Conservation (phyloP, 2,113 vertebrate genomes). For the Leptobrachium ailaonicum region DNA sequence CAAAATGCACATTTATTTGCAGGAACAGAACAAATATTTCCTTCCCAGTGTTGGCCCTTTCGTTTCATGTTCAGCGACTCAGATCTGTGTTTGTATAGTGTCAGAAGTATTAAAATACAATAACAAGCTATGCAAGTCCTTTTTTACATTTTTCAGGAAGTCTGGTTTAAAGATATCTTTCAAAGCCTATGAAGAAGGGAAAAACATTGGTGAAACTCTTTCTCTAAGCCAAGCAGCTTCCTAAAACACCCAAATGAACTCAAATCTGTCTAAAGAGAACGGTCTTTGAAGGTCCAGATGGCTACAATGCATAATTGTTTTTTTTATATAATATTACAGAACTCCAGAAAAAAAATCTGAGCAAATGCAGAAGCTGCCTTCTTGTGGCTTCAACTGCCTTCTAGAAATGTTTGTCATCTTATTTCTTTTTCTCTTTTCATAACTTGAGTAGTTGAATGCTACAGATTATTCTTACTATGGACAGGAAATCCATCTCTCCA, state of each 20-base stretch:
- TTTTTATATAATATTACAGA: neutral
- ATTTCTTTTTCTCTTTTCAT: too few relatives aligned
- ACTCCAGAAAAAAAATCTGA: neutral
- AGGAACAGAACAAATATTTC: constrained; percentile 33
- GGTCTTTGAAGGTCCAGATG: constrained; percentile 28
- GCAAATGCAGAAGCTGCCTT: neutral
- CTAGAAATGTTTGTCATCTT: too few relatives aligned
- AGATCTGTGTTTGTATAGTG: constrained; percentile 39
- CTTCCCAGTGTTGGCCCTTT: constrained; percentile 5
- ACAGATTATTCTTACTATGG: too few relatives aligned
- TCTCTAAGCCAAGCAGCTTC: constrained; percentile 29
- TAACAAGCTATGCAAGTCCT: constrained; percentile 32
- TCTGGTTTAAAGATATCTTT: constrained; percentile 45
- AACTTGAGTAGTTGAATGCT: too few relatives aligned
- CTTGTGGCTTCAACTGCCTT: neutral
- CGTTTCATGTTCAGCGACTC: constrained; percentile 38
- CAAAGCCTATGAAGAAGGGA: constrained; percentile 27
- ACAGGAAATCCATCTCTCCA: too few relatives aligned
- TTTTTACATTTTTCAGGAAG: constrained; percentile 26
- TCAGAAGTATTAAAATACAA: constrained; percentile 45
- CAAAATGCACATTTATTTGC: constrained; percentile 23
- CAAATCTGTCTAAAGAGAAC: constrained; percentile 7
- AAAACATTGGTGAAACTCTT: constrained; percentile 26
- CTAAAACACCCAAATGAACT: constrained; percentile 29
- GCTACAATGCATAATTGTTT: neutral